A percentile compares a stretch with the other conserved stretches of the same genome.
These are phyloP conservation scores for Hypothenemus hampei DNA, from an alignment of 1,140 invertebrate genomes.

Conservation along the genomic window DNA sequence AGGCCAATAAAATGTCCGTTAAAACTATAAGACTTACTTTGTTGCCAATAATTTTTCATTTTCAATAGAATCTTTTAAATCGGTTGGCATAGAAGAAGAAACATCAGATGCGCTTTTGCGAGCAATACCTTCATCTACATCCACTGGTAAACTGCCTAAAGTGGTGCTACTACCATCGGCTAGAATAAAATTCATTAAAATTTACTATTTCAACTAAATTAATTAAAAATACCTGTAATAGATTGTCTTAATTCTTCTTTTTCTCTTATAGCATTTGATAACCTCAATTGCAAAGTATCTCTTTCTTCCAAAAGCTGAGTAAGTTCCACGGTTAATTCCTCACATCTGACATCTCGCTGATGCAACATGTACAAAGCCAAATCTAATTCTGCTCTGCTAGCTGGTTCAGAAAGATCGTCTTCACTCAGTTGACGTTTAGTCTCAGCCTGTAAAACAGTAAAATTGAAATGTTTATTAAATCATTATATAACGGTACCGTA, in stretches of 20 bases:
- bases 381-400: slow-evolving; percentile 64
- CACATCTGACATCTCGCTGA: slow-evolving; percentile 80
- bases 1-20: too few relatives aligned
- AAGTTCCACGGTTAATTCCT: slow-evolving; percentile 81
- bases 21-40: slow-evolving; percentile 5
- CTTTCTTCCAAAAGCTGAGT: slow-evolving; percentile 79
- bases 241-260: slow-evolving; percentile 56
- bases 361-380: slow-evolving; percentile 80
- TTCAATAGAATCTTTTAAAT: neutral
- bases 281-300: slow-evolving; percentile 72
- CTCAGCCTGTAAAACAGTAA: neutral
- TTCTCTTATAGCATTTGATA: slow-evolving; percentile 72
- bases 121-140: too few relatives aligned
- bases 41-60: neutral
- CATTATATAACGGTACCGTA: neutral
- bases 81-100: neutral
- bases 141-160: too few relatives aligned
- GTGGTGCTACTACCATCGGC: too few relatives aligned
- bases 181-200: too few relatives aligned
- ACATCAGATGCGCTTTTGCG: too few relatives aligned
- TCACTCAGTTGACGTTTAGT: slow-evolving; percentile 8
- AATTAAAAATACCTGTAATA: neutral
- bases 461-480: neutral
- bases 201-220: neutral
- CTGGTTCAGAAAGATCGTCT: slow-evolving; percentile 35